These are phyloP conservation scores for Xyrichtys novacula DNA, from an alignment of 2,797 vertebrate species.

Conservation along the genomic window DNA sequence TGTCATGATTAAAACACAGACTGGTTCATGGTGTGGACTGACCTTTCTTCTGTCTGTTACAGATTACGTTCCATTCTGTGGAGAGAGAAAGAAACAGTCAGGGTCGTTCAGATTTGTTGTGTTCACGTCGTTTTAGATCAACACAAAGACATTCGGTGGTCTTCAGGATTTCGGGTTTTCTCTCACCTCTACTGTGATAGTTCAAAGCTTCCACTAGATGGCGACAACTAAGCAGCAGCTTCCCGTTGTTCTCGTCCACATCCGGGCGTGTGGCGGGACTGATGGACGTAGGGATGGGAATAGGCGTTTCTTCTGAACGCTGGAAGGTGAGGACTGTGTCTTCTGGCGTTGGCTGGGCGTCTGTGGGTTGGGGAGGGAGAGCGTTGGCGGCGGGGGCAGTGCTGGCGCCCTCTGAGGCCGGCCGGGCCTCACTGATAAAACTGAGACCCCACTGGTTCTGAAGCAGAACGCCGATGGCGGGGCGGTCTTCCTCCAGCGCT, in stretches of 20 bases:
- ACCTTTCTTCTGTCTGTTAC: constrained; percentile 86
- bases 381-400: constrained; percentile 25
- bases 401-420: constrained; percentile 39
- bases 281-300: constrained; percentile 46
- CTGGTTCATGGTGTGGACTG: constrained; percentile 10
- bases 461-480: constrained; percentile 87
- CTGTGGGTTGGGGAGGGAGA: constrained; percentile 44
- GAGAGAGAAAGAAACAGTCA: background rate
- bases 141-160: too few relatives aligned
- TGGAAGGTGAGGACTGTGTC: constrained; percentile 42
- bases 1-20: too few relatives aligned
- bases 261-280: constrained; percentile 50
- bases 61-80: constrained; percentile 85
- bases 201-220: constrained; percentile 85
- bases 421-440: constrained; percentile 85
- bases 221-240: constrained; percentile 85
- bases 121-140: background rate
- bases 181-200: constrained; percentile 85
- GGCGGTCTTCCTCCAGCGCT: constrained; percentile 80
- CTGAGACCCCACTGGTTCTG: constrained; percentile 92
- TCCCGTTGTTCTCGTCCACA: constrained; percentile 73
- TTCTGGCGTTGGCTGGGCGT: constrained; percentile 42
- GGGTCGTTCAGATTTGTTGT: background rate
- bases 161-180: too few relatives aligned
- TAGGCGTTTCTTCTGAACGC: constrained; percentile 42